Percentiles rank a stretch among this genome's conserved stretches.
phyloP scores from a whole-genome alignment of 2,888 invertebrate genomes.

The Agriopis leucophaearia region DNA sequence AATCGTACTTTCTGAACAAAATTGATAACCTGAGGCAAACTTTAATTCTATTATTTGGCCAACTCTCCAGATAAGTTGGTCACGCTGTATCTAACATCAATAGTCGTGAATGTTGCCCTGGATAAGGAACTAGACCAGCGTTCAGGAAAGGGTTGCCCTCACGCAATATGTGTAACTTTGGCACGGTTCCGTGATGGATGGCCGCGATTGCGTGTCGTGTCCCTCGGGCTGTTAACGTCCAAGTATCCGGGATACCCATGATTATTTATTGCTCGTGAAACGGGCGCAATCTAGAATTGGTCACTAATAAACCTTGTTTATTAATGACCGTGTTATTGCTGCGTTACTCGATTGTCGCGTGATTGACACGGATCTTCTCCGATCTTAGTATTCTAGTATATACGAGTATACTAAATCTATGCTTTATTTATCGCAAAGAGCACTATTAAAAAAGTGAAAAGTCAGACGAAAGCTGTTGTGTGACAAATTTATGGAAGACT shows the following conservation, averaged over 20 bases:
- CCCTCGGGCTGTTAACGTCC: conserved; percentile 59
- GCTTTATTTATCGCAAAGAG: not conserved
- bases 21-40: not conserved
- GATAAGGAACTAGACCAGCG: conserved; percentile 36
- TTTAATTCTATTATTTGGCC: too few species aligned
- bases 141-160: conserved; percentile 32
- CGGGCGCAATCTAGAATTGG: conserved; percentile 49
- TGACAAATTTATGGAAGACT: too few species aligned
- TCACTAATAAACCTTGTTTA: conserved; percentile 58
- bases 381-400: too few species aligned
- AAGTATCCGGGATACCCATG: conserved; percentile 63
- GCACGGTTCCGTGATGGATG: conserved; percentile 61
- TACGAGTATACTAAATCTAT: not conserved
- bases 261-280: conserved; percentile 66
- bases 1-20: too few species aligned
- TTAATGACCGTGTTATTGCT: conserved; percentile 53
- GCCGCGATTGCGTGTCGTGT: conserved; percentile 56
- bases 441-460: not conserved
- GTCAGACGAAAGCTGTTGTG: not conserved
- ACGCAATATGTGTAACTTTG: conserved; percentile 57
- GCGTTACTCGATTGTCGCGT: conserved; percentile 35
- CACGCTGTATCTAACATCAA: not conserved
- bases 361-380: conserved; percentile 42
- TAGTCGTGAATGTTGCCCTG: conserved; percentile 32
- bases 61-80: too few species aligned